Evolutionary conservation across 1,140 invertebrate genomes (phyloP).

Genomic region (Liolophura sinensis): DNA sequence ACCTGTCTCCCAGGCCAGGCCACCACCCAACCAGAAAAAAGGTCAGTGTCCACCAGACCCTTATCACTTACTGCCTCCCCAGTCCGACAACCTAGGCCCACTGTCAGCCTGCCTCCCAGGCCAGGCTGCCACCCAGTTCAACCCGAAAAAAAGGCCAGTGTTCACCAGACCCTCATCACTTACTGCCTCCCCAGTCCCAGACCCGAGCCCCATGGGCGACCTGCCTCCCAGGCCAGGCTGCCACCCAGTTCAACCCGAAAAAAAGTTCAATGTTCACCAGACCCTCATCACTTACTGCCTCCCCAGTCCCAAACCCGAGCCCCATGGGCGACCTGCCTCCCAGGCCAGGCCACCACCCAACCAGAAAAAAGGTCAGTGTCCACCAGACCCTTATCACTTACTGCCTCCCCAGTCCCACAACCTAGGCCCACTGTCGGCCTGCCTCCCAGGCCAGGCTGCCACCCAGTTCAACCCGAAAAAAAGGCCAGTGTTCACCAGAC

Average conservation of each 20-base stretch:
- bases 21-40: conserved; percentile 57
- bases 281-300: not conserved
- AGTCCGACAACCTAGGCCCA: conserved; percentile 20
- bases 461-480: too few species aligned
- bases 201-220: conserved; percentile 30
- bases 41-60: conserved; percentile 24
- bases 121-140: conserved; percentile 50
- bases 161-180: too few species aligned
- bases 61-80: not conserved
- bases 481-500: too few species aligned
- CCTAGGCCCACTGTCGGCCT: too few species aligned
- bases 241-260: conserved; percentile 56
- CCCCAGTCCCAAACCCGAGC: conserved; percentile 20
- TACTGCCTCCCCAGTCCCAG: conserved; percentile 17
- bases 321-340: conserved; percentile 41
- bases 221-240: conserved; percentile 52
- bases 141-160: conserved; percentile 58
- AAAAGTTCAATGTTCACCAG: conserved; percentile 40
- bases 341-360: conserved; percentile 53
- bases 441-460: too few species aligned
- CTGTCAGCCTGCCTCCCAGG: conserved; percentile 48
- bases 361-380: conserved; percentile 54
- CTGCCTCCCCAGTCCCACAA: too few species aligned
- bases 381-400: too few species aligned
- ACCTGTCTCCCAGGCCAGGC: conserved; percentile 52